Evolutionary conservation across 2,888 invertebrate genomes (phyloP).

Genomic region (Yponomeuta sedellus): DNA sequence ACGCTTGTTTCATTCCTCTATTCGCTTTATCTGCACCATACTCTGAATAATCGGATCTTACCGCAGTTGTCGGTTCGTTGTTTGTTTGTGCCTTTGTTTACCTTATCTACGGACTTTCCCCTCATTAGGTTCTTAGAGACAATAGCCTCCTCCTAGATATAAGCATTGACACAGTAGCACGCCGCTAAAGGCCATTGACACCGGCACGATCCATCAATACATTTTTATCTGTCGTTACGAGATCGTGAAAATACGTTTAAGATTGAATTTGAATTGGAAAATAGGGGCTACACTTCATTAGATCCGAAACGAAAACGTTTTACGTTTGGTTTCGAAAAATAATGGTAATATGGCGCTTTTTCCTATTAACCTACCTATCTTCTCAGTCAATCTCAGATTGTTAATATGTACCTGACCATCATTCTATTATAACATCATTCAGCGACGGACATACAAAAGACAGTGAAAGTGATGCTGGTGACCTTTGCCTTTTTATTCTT

Average conservation of each 20-base stretch:
- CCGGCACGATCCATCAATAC: not conserved
- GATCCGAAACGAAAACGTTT: too few species aligned
- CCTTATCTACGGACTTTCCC: not conserved
- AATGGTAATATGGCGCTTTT: too few species aligned
- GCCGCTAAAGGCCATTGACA: not conserved
- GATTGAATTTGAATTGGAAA: not conserved
- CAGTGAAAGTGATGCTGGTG: conserved; percentile 4
- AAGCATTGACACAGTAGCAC: not conserved
- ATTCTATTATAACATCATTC: not conserved
- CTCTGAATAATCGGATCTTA: not conserved
- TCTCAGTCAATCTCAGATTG: too few species aligned
- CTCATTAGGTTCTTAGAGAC: not conserved
- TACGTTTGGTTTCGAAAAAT: too few species aligned
- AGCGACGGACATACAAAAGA: not conserved
- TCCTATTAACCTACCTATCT: too few species aligned
- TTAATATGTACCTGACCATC: not conserved
- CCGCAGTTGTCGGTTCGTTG: not conserved
- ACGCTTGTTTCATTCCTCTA: not conserved
- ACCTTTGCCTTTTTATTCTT: conserved; percentile 9
- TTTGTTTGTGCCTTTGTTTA: not conserved
- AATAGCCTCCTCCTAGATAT: too few species aligned
- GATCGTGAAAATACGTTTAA: not conserved
- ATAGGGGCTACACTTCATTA: not conserved
- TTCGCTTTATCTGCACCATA: not conserved
- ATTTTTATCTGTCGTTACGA: not conserved